Percentiles rank a stretch among this genome's conserved stretches.
Evolutionary conservation across 2,797 vertebrate species (phyloP).

Genomic region (Sparus aurata): DNA sequence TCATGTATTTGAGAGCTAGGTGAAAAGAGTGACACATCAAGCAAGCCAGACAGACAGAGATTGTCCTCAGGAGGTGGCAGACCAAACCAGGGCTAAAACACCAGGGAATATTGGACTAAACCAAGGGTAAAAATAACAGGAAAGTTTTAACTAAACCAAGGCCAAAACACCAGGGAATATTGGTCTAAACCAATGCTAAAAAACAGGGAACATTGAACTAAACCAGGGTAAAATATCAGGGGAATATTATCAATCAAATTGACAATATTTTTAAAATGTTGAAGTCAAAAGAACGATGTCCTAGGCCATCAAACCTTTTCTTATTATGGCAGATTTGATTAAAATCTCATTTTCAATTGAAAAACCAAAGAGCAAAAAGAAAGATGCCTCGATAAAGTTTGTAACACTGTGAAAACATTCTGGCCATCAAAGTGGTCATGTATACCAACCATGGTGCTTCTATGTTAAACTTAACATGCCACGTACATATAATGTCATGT

Average conservation of each 20-base stretch:
- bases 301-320: neutral
- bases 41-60: neutral
- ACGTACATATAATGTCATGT: neutral
- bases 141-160: neutral
- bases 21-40: neutral
- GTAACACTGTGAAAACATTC: neutral
- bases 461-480: slow-evolving; percentile 8
- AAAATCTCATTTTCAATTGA: neutral
- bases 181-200: neutral
- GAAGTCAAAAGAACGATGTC: slow-evolving; percentile 1
- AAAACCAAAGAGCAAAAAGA: neutral
- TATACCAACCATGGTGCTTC: slow-evolving; percentile 25
- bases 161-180: neutral
- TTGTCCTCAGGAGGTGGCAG: neutral
- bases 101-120: too few species aligned
- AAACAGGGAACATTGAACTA: neutral
- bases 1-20: neutral
- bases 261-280: neutral
- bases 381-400: neutral
- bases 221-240: neutral
- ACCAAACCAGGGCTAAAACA: too few species aligned
- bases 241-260: neutral
- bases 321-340: neutral
- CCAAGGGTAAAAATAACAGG: too few species aligned
- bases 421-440: slow-evolving; percentile 25